Percentiles rank a stretch among this genome's conserved stretches.
phyloP scores from a whole-genome alignment of 2,113 vertebrate species.

The Atractosteus spatula region DNA sequence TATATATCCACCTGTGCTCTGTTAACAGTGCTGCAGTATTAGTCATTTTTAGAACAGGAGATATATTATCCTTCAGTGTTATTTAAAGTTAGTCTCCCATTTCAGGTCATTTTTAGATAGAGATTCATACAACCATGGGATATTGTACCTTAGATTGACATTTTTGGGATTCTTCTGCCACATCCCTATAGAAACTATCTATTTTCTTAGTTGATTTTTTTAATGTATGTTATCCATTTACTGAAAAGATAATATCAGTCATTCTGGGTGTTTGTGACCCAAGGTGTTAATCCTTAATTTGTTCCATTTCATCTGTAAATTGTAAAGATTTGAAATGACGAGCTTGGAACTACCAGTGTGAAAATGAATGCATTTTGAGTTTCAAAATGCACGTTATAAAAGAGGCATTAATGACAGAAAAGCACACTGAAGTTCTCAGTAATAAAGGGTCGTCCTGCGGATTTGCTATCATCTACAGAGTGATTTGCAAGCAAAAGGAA shows the following conservation, averaged over 20 bases:
- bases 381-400: slow-evolving; percentile 36
- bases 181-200: neutral
- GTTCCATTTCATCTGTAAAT: slow-evolving; percentile 34
- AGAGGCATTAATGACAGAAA: slow-evolving; percentile 7
- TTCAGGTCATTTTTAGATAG: slow-evolving; percentile 1
- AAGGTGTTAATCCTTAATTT: slow-evolving; percentile 12
- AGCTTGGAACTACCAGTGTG: slow-evolving; percentile 13
- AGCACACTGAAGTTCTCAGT: no score
- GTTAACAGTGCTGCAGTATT: slow-evolving; percentile 25
- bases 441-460: no score
- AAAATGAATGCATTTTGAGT: slow-evolving; percentile 39
- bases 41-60: neutral
- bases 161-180: slow-evolving; percentile 15
- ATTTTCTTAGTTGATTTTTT: slow-evolving; percentile 4
- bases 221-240: neutral
- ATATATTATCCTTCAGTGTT: neutral
- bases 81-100: neutral
- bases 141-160: slow-evolving; percentile 21
- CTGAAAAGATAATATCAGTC: slow-evolving; percentile 9
- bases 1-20: slow-evolving; percentile 13
- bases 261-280: slow-evolving; percentile 13
- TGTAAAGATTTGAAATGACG: slow-evolving; percentile 44
- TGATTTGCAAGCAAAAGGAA: no score
- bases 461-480: no score
- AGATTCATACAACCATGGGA: slow-evolving; percentile 12